Base-by-base conservation (phyloP, 2,888 invertebrate species). In the Tipula unca region DNA sequence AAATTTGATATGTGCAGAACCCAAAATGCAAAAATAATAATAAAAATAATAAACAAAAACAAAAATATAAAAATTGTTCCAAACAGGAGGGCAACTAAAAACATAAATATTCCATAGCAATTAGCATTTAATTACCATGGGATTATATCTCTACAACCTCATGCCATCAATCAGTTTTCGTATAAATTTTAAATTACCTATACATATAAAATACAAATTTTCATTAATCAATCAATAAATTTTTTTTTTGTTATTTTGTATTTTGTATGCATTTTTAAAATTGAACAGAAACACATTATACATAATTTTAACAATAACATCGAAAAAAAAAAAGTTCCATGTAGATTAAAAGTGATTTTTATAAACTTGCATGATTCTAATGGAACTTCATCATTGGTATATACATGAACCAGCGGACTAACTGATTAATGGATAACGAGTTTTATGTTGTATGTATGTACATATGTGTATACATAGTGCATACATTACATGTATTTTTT, bases 261-360 rank as follows among this genome's bases (percentile, higher is more conserved):
- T 13, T 10, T 48, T 48, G 48, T 48, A n/a, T 48, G n/a, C 48
- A 48, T 48, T 8, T 48, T 48, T 48, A n/a, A 48, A 48, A 48
- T 1, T n/a, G n/a, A 17, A 48, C 48, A 14, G n/a, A 48, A 48
- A 48, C n/a, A n/a, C n/a, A n/a, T n/a, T n/a, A n/a, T n/a, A 69
- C n/a, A 69, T 69, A 69, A 69, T 25, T 69, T 69, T 69, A 69
- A 20, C 25, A 69, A 69, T 20, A 69, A 10, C 69, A 54, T 4
- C 10, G n/a, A n/a, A 25, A 69, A 69, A 69, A 69, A 69, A 25
- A 25, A 69, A 17, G 0, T 25, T 69, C 20, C 20, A 25, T 20
- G 69, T 69, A 25, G 69, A 69, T 69, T 69, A 69, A 69, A 69
- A 69, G 69, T 69, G 69, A 69, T 69, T 69, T 69, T 69, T 69